Evolutionary conservation across 2,113 vertebrate species (phyloP), one percentile per base, ranked within the genome.

Genomic region (Labrus mixtus): DNA sequence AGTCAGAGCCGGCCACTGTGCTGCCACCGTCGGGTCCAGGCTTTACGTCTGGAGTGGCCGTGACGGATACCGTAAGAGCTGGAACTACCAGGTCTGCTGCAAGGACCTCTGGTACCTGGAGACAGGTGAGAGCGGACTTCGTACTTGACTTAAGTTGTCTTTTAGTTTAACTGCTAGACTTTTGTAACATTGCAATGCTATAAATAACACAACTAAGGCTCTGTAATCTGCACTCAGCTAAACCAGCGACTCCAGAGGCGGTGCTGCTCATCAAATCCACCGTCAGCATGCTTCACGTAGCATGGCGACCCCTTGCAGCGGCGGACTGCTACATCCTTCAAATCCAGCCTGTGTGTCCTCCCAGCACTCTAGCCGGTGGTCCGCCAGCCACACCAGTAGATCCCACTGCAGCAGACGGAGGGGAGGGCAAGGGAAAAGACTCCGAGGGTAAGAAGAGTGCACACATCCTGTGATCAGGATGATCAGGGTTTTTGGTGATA

Each of bases 71-170:
- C 95, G 94, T 63, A 99, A 97, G 93, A 97, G 93, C 88, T 95
- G 96, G 91, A 98, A 96, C 90, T 97, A 96, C 93, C 98, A 99
- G 93, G 97, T 99, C 59, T 99, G 97, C 95, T 98, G 97, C 92
- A 98, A 97, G 89, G 98, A 99, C 90, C 96, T 99, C 80, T 99
- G 98, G 97, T 99, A 96, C 91, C 94, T 99, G 90, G 98, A 99
- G 91, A 98, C 97, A 80, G 97, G 98, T 98, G 92, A 94, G 95
- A 92, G 29, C 11, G 10, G 41, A 66, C 8, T 48, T 4, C 0
- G 5, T 11, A 23, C 58, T 62, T 36, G 10, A n/a, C 11, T 43
- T 1, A 43, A 8, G 19, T 41, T 9, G 9, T 6, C 29, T 33
- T 33, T 6, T 11, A 6, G 39, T 41, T 41, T 41, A 41, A 41